phyloP scores from a whole-genome alignment of 1,140 invertebrate genomes.

The Berghia stephanieae region DNA sequence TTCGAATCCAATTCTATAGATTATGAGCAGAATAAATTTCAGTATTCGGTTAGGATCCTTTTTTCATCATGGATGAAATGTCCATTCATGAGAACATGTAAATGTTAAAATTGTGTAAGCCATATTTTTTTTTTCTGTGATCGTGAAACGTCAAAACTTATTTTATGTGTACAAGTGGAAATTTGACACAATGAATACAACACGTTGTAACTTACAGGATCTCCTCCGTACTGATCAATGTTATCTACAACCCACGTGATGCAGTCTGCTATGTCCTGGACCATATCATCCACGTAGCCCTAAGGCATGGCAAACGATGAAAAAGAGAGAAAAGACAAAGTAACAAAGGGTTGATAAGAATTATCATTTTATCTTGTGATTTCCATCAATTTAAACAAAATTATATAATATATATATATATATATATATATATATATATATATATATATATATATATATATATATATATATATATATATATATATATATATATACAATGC shows the following conservation, averaged over 20 bases:
- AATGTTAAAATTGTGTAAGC: no score
- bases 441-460: constrained; percentile 17
- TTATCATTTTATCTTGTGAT: neutral
- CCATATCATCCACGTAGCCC: constrained; percentile 32
- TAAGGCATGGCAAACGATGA: neutral
- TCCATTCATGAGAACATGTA: no score
- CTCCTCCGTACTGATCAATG: constrained; percentile 56
- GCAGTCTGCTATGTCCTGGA: constrained; percentile 62
- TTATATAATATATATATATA: neutral
- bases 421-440: neutral
- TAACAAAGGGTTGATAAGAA: neutral
- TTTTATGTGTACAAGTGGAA: no score
- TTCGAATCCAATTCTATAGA: no score
- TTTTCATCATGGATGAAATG: no score
- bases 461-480: constrained; percentile 10
- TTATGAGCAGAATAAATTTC: no score
- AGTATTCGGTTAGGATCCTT: no score
- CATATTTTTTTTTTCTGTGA: no score
- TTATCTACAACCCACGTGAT: constrained; percentile 57
- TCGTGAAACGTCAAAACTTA: no score
- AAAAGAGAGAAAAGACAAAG: neutral
- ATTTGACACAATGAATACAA: no score
- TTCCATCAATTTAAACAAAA: neutral
- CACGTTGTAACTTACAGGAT: constrained; percentile 63
- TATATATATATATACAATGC: constrained; percentile 16